Evolutionary conservation across 2,888 invertebrate genomes (phyloP).

Genomic region (Lithodes maja): DNA sequence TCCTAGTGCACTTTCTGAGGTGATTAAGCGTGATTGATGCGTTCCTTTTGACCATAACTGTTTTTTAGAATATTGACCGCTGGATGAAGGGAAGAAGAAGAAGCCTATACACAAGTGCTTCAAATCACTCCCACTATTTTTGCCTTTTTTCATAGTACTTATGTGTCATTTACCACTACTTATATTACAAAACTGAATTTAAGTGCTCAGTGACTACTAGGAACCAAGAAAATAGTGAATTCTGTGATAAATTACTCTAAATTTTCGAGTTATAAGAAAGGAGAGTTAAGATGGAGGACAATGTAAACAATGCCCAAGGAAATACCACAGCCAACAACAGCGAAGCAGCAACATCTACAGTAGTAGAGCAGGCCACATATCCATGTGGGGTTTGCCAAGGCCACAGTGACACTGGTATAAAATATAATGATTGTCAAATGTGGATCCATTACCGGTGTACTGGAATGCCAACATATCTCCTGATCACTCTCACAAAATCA

Average conservation of each 20-base stretch:
- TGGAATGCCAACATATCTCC: background rate
- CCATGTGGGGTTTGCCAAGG: background rate
- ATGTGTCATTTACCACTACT: too few species aligned
- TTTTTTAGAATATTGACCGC: too few species aligned
- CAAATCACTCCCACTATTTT: too few species aligned
- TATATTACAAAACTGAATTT: too few species aligned
- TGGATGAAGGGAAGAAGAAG: background rate
- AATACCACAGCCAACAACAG: background rate
- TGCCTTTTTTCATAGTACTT: too few species aligned
- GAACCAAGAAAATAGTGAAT: too few species aligned
- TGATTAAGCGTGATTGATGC: too few species aligned
- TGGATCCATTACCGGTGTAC: background rate
- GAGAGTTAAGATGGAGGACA: background rate
- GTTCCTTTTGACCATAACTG: too few species aligned
- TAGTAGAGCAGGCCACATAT: background rate
- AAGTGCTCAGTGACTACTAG: too few species aligned
- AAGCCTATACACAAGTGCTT: background rate
- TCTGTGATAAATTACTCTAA: too few species aligned
- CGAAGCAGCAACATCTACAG: background rate
- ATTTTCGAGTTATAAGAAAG: too few species aligned
- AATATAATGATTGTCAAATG: background rate
- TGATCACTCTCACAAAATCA: background rate
- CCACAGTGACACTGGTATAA: background rate
- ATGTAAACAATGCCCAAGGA: background rate
- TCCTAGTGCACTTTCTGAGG: too few species aligned